Conservation (phyloP, 2,113 vertebrate genomes). For the Phasianus colchicus region DNA sequence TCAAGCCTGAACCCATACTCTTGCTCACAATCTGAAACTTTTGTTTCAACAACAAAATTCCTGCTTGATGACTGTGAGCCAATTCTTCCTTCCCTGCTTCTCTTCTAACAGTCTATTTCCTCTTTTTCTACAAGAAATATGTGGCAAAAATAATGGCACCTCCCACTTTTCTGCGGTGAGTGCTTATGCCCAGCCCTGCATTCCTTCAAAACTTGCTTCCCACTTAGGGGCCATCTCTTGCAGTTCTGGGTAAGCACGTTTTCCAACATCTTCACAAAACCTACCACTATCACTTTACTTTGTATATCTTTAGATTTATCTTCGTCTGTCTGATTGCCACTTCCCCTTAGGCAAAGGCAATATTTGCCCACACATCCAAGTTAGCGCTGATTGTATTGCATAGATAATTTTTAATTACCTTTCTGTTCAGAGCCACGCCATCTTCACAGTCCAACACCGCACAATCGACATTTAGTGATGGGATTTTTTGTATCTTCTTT, state of each 20-base stretch:
- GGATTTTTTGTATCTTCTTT: slow-evolving; percentile 92
- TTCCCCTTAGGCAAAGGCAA: slow-evolving; percentile 6
- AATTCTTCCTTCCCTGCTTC: neutral
- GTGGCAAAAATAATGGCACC: neutral
- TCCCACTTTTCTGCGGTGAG: neutral
- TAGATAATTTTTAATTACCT: slow-evolving; percentile 82
- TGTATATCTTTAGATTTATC: neutral
- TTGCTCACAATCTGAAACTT: neutral
- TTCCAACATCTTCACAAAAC: neutral
- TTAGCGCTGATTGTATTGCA: neutral
- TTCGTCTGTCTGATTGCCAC: slow-evolving; percentile 1
- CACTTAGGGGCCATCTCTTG: neutral
- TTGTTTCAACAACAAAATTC: neutral
- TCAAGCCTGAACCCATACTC: neutral
- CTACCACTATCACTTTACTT: neutral
- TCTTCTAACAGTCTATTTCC: neutral
- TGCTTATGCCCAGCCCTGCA: neutral
- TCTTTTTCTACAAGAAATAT: neutral
- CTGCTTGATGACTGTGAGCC: neutral
- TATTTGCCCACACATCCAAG: neutral
- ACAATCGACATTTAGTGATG: slow-evolving; percentile 90
- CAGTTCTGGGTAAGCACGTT: neutral
- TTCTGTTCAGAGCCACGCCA: slow-evolving; percentile 93
- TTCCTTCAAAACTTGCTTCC: neutral
- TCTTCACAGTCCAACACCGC: slow-evolving; percentile 97